Evolutionary conservation across 2,888 invertebrate genomes (phyloP).

Genomic region (Agelastica alni): DNA sequence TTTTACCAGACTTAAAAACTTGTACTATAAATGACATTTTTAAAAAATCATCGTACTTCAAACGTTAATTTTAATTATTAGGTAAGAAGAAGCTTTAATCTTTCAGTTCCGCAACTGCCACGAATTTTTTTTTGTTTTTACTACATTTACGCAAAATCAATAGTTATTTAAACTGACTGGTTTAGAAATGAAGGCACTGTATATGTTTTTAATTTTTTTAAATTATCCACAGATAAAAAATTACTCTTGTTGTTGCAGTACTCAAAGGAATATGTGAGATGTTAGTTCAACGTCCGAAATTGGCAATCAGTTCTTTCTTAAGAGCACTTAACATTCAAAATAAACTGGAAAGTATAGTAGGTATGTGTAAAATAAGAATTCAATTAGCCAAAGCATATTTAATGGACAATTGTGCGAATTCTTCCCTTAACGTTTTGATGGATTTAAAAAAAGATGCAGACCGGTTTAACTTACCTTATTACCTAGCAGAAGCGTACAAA

Average conservation of each 20-base stretch:
- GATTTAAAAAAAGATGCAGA: slow-evolving; percentile 27
- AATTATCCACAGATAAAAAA: too few species aligned
- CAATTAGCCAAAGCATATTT: slow-evolving; percentile 62
- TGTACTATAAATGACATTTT: too few species aligned
- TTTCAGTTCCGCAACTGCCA: too few species aligned
- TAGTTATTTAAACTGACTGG: too few species aligned
- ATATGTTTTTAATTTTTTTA: too few species aligned
- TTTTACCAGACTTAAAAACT: too few species aligned
- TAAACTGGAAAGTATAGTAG: slow-evolving; percentile 52
- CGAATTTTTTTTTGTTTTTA: too few species aligned
- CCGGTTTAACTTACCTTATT: slow-evolving; percentile 42
- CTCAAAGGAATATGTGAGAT: slow-evolving; percentile 62
- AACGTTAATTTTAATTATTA: too few species aligned
- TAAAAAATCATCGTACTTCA: too few species aligned
- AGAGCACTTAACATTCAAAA: slow-evolving; percentile 58
- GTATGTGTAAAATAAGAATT: slow-evolving; percentile 61
- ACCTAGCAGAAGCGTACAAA: slow-evolving; percentile 48
- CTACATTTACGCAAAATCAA: too few species aligned
- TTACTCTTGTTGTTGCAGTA: slow-evolving; percentile 36
- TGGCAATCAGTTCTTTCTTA: slow-evolving; percentile 59
- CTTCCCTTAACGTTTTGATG: slow-evolving; percentile 41
- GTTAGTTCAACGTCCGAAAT: slow-evolving; percentile 57
- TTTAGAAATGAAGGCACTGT: too few species aligned
- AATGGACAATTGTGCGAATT: slow-evolving; percentile 26
- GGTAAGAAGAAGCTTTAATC: too few species aligned